Percentiles rank a stretch among this genome's conserved stretches.
phyloP scores from a whole-genome alignment of 2,888 invertebrate genomes.

The Caprella mutica region DNA sequence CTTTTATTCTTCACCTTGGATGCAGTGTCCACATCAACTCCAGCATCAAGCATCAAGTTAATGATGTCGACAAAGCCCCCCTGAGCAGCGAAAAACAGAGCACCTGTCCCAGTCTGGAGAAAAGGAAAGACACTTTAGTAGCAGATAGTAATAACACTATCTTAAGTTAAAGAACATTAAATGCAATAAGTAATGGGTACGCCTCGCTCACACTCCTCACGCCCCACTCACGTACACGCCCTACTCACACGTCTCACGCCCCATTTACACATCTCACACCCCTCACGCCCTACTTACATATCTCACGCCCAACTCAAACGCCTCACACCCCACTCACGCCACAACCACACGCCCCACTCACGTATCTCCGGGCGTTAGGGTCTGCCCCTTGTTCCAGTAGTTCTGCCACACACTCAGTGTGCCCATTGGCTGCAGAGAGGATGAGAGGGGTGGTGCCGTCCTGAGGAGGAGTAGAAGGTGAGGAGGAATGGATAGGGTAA shows the following conservation, averaged over 20 bases:
- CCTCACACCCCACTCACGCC: background rate
- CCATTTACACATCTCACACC: background rate
- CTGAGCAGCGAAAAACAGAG: slow-evolving; percentile 87
- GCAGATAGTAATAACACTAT: background rate
- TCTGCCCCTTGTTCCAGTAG: slow-evolving; percentile 83
- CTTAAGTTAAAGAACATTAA: too few relatives aligned
- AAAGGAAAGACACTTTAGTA: slow-evolving; percentile 35
- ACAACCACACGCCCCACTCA: slow-evolving; percentile 35
- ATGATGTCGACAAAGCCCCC: slow-evolving; percentile 79
- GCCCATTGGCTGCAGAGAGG: slow-evolving; percentile 80
- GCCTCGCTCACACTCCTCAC: too few relatives aligned
- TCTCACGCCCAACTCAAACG: background rate
- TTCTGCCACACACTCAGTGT: slow-evolving; percentile 73
- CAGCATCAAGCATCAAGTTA: slow-evolving; percentile 60
- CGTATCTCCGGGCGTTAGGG: slow-evolving; percentile 65
- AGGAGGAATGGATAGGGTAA: background rate
- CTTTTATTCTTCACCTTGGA: slow-evolving; percentile 60
- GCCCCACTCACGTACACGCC: background rate
- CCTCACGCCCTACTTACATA: background rate
- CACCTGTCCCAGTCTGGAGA: slow-evolving; percentile 76
- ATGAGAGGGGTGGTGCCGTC: slow-evolving; percentile 90
- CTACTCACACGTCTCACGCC: background rate
- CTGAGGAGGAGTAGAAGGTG: slow-evolving; percentile 47
- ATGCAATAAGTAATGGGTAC: too few relatives aligned
- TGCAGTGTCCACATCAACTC: slow-evolving; percentile 64